Evolutionary conservation across 2,113 vertebrate genomes (phyloP).

Genomic region (Balaenoptera acutorostrata): DNA sequence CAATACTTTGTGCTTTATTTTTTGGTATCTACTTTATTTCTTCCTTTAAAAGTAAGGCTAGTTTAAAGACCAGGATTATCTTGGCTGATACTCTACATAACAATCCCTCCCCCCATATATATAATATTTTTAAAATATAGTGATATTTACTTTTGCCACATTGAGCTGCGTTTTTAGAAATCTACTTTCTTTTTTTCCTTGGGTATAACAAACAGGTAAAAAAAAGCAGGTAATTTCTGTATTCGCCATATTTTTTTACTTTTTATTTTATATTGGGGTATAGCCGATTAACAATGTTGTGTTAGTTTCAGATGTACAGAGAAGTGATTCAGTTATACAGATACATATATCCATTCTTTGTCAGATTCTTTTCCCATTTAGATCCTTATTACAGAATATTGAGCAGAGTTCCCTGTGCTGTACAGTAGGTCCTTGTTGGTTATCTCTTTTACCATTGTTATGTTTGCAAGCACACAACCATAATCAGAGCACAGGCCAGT

Average conservation of each 20-base stretch:
- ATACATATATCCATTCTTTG: fast-evolving
- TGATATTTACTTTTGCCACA: background rate
- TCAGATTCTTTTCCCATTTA: background rate
- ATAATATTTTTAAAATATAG: background rate
- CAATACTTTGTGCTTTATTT: background rate
- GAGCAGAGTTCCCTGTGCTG: background rate
- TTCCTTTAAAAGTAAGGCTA: background rate
- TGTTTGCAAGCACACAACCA: background rate
- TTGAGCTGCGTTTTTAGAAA: background rate
- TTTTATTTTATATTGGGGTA: background rate
- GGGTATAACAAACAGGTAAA: background rate
- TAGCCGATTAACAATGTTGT: fast-evolving
- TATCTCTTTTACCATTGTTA: background rate
- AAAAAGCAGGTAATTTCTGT: background rate
- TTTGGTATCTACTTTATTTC: background rate
- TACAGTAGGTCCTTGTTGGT: background rate
- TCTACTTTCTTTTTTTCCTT: background rate
- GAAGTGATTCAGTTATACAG: fast-evolving
- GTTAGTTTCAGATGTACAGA: fast-evolving
- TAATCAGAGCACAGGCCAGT: background rate
- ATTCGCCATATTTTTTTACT: background rate
- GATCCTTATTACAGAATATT: fast-evolving
- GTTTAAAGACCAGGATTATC: background rate
- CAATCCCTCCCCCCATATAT: too few relatives aligned
- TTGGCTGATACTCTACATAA: background rate